Percentiles rank a stretch among this genome's conserved stretches.
Conservation (phyloP, 2,113 vertebrate species). For the human region GRCh38 chr6:27354501-27355000, state of each 20-base stretch:
- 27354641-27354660: neutral
- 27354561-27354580: too few species aligned
- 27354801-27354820: neutral
- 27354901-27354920: neutral
- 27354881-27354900: neutral
- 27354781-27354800: neutral
- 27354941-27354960: neutral
- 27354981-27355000: neutral
- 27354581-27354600: too few species aligned
- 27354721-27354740: neutral
- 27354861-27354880: neutral
- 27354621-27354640: too few species aligned
- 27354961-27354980: neutral
- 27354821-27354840: neutral
- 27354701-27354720: neutral
- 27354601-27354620: too few species aligned
- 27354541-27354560: too few species aligned
- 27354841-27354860: neutral
- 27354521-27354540: too few species aligned
- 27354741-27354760: neutral
- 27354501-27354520: too few species aligned
- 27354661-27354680: neutral
- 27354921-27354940: neutral
- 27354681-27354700: neutral
- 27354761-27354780: neutral